These are phyloP conservation scores for Girardia tigrina DNA, from an alignment of 2,888 invertebrate genomes.

Conservation along the genomic window DNA sequence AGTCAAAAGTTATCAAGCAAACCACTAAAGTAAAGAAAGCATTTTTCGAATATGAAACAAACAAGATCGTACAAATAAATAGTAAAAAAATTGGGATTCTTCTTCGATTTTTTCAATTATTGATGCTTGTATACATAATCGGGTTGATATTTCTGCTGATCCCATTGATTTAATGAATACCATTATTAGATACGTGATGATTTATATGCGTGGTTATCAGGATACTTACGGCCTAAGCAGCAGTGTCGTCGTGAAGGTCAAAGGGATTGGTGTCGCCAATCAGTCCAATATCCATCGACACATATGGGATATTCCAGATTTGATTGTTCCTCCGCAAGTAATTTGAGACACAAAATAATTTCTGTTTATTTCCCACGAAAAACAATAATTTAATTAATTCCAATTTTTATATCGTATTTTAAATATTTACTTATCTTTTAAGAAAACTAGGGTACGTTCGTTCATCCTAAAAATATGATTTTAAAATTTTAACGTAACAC, in stretches of 20 bases:
- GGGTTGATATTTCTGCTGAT: not conserved
- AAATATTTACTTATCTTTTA: too few relatives aligned
- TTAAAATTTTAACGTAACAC: too few relatives aligned
- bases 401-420: too few relatives aligned
- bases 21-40: not conserved
- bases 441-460: too few relatives aligned
- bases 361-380: too few relatives aligned
- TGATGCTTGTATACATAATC: not conserved
- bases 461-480: too few relatives aligned
- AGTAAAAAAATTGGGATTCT: not conserved
- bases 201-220: slow-evolving; percentile 15
- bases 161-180: not conserved
- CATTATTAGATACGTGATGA: not conserved
- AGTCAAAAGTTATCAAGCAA: not conserved
- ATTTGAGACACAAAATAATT: too few relatives aligned
- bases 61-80: not conserved
- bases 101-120: not conserved
- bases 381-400: too few relatives aligned
- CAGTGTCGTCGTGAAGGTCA: not conserved
- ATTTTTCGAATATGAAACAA: slow-evolving; percentile 17
- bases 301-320: slow-evolving; percentile 1
- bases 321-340: not conserved
- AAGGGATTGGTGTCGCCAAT: not conserved
- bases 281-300: not conserved
- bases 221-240: not conserved